Evolutionary conservation across 1,140 invertebrate genomes (phyloP).

Genomic region (Scaptomyza graminum): DNA sequence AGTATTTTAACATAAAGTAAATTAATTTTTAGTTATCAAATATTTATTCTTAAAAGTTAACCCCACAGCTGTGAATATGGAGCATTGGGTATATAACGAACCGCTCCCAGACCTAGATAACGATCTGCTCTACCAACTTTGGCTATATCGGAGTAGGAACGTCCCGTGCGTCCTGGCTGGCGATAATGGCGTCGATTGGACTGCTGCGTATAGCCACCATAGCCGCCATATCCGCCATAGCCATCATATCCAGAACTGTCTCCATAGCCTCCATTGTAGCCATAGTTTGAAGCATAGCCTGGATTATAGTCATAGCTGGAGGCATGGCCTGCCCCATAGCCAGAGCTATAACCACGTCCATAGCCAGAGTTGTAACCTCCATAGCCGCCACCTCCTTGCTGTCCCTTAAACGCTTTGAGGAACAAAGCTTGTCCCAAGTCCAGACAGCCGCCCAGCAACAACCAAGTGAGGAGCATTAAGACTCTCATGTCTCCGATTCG

Average conservation of each 20-base stretch:
- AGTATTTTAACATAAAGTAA: neutral
- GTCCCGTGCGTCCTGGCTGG: conserved; percentile 51
- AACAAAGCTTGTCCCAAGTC: conserved; percentile 52
- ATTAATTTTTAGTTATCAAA: neutral
- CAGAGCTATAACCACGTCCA: conserved; percentile 24
- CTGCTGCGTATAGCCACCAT: conserved; percentile 16
- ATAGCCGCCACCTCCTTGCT: conserved; percentile 20
- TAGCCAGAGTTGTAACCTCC: conserved; percentile 1
- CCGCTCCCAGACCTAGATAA: conserved; percentile 56
- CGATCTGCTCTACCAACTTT: conserved; percentile 46
- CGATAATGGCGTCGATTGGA: conserved; percentile 6
- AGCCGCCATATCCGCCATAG: conserved; percentile 4
- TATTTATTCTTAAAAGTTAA: conserved; percentile 5
- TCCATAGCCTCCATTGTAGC: conserved; percentile 11
- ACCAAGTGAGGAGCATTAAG: conserved; percentile 20
- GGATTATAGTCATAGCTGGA: conserved; percentile 18
- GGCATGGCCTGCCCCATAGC: conserved; percentile 17
- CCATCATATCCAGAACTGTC: conserved; percentile 6
- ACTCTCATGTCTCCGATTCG: conserved; percentile 54
- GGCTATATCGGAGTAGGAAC: conserved; percentile 60
- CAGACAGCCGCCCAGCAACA: conserved; percentile 39
- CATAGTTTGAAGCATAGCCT: conserved; percentile 41
- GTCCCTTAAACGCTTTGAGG: conserved; percentile 54
- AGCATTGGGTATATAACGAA: conserved; percentile 46
- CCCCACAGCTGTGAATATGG: conserved; percentile 51